Conservation (phyloP, 2,888 invertebrate species). For the Suillia variegata region DNA sequence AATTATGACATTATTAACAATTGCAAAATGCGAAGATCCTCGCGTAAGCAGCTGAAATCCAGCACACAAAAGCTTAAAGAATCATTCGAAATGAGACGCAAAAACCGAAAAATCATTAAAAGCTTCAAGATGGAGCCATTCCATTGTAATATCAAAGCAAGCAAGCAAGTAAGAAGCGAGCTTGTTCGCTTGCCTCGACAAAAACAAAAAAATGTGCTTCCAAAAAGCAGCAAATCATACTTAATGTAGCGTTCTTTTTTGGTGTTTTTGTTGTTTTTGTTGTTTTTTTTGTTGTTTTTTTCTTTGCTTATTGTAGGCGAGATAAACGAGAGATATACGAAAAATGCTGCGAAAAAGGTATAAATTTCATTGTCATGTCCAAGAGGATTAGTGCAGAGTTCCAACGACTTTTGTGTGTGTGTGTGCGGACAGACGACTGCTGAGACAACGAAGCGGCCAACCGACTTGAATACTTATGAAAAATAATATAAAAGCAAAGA, state of each 20-base stretch:
- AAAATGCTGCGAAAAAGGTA: no score
- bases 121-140: not conserved
- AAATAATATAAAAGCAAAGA: not conserved
- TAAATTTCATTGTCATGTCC: slow-evolving; percentile 53
- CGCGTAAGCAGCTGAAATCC: not conserved
- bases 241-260: slow-evolving; percentile 49
- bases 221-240: slow-evolving; percentile 49
- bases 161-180: no score
- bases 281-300: no score
- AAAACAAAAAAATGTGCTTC: slow-evolving; percentile 16
- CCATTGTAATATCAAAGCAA: no score
- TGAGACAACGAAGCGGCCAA: no score
- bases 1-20: slow-evolving; percentile 48
- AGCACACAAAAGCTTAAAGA: not conserved
- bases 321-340: no score
- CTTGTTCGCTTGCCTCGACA: not conserved
- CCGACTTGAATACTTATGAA: slow-evolving; percentile 34
- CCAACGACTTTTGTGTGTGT: no score
- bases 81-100: slow-evolving; percentile 13
- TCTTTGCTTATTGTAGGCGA: no score
- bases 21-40: slow-evolving; percentile 10
- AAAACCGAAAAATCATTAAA: slow-evolving; percentile 19
- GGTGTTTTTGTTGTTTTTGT: slow-evolving; percentile 35
- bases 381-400: slow-evolving; percentile 45
- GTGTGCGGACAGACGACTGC: no score